phyloP scores from a whole-genome alignment of 2,888 invertebrate species.

The Pseudococcus jackbeardsleyi region DNA sequence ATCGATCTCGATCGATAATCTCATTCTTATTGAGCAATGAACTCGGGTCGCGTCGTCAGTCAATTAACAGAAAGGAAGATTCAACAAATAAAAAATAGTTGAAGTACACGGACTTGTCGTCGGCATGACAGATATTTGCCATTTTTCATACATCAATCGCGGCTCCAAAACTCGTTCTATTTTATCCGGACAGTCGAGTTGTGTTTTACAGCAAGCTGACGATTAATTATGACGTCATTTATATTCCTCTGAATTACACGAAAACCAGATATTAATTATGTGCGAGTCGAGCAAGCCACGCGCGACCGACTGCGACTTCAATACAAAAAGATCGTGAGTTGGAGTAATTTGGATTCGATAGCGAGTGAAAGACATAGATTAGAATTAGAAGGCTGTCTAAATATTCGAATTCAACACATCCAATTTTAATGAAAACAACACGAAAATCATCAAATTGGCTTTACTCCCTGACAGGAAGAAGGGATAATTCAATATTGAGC shows the following conservation, averaged over 20 bases:
- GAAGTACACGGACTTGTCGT: not conserved
- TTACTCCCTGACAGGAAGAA: no score
- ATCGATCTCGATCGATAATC: slow-evolving; percentile 8
- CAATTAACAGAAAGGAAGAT: not conserved
- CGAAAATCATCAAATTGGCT: no score
- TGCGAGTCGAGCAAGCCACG: slow-evolving; percentile 19
- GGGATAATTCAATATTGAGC: no score
- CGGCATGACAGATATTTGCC: not conserved
- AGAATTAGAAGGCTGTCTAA: no score
- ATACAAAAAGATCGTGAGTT: not conserved
- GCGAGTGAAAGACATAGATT: not conserved
- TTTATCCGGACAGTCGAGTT: slow-evolving; percentile 35
- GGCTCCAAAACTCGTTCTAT: slow-evolving; percentile 10
- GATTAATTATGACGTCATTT: slow-evolving; percentile 49
- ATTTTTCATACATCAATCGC: slow-evolving; percentile 29
- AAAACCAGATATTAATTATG: slow-evolving; percentile 43
- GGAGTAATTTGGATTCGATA: not conserved
- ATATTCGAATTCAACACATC: no score
- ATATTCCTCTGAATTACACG: not conserved
- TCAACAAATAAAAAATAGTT: no score
- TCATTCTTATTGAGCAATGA: not conserved
- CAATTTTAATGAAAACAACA: no score
- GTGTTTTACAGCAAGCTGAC: slow-evolving; percentile 11
- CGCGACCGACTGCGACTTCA: not conserved
- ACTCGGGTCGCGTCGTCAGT: not conserved